Base-by-base conservation (phyloP, 2,113 vertebrate genomes). In the Globicephala melas region DNA sequence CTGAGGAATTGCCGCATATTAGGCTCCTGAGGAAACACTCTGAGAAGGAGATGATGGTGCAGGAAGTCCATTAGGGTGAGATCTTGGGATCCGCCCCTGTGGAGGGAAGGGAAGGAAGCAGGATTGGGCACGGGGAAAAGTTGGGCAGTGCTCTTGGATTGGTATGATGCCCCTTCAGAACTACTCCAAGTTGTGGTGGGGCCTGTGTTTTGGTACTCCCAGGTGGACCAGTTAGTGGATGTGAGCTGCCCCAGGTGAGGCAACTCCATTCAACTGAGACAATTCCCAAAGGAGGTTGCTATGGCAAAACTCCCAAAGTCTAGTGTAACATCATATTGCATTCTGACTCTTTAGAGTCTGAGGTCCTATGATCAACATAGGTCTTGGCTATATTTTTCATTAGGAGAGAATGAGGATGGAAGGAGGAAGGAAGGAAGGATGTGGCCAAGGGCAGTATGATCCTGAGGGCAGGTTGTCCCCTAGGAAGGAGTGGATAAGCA, bases 151-250 rank as follows among this genome's bases (percentile, higher is more conserved):
- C 12, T 62, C 86, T 76, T 31, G 33, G 55, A 31, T 38, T 74
- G 18, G 28, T 12, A 25, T 9, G 18, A 7, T 14, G 13, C 6
- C 0, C n/a, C 13, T 68, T 58, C 23, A 58, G 17, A 50, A 25
- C 11, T 73, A 1, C 31, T 25, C 36, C 3, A 14, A 15, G 5
- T 4, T 65, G 23, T 11, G 36, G 23, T 5, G 23, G 13, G 0
- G 0, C 3, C 17, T 6, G 21, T 7, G 44, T 8, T 36, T 90
- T 50, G 25, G 25, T 31, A 60, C 7, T 12, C 8, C 26, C 26
- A 17, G 47, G 26, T n/a, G 84, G 33, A 15, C 6, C 17, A 8
- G 20, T 50, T 11, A 60, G 84, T 47, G 36, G 47, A 53, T 77
- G 31, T 50, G 33, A 47, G 28, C 31, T 50, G 44, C 31, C 18